Percentiles rank a stretch among this genome's conserved stretches.
Evolutionary conservation across 1,140 invertebrate genomes (phyloP).

Genomic region (Araneus ventricosus): DNA sequence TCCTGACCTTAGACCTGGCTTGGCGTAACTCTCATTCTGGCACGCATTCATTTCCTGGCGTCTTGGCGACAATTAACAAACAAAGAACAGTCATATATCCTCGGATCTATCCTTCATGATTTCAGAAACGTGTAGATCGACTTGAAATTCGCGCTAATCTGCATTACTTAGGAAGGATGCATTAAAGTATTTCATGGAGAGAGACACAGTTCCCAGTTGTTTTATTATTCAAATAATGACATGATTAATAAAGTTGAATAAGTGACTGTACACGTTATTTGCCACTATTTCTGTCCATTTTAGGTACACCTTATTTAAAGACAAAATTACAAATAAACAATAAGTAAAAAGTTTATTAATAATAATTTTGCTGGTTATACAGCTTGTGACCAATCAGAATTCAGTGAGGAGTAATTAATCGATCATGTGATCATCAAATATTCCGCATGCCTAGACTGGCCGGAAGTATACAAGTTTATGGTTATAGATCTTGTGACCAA

Average conservation of each 20-base stretch:
- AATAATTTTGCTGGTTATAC: too few species aligned
- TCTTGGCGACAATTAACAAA: constrained; percentile 43
- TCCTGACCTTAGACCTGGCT: constrained; percentile 3
- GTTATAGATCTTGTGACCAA: too few species aligned
- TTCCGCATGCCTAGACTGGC: too few species aligned
- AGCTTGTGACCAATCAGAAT: too few species aligned
- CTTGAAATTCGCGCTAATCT: constrained; percentile 8
- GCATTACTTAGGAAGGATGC: neutral
- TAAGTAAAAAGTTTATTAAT: too few species aligned
- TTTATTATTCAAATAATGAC: neutral
- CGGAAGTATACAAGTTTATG: too few species aligned
- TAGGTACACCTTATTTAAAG: too few species aligned
- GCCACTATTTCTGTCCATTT: too few species aligned
- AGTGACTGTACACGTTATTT: neutral
- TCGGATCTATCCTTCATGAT: neutral
- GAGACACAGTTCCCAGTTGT: neutral
- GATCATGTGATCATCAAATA: too few species aligned
- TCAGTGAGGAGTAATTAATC: too few species aligned
- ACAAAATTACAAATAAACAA: too few species aligned
- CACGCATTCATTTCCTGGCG: constrained; percentile 21
- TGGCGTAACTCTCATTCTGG: constrained; percentile 7
- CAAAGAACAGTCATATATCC: constrained; percentile 16
- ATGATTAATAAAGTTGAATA: neutral
- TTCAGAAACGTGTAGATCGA: neutral
- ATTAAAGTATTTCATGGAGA: neutral